phyloP scores from a whole-genome alignment of 2,888 invertebrate species.

The Megaustenia siamemsis region DNA sequence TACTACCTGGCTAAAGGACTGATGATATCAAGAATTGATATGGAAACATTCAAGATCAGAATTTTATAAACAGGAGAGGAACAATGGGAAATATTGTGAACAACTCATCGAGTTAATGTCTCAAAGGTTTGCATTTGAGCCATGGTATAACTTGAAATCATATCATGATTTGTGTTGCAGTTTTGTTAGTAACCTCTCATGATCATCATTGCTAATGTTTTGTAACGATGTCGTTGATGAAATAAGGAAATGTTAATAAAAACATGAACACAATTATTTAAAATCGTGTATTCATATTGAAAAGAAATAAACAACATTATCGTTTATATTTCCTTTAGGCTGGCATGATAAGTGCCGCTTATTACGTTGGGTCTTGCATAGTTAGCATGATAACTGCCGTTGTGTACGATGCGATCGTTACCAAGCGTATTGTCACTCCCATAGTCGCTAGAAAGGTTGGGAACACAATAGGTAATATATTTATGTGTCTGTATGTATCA shows the following conservation, averaged over 20 bases:
- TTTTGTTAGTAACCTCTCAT: too few relatives aligned
- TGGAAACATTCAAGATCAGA: too few relatives aligned
- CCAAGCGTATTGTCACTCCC: not conserved
- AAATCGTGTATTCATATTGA: not conserved
- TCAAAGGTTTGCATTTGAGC: too few relatives aligned
- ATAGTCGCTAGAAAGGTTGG: too few relatives aligned
- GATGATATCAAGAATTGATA: too few relatives aligned
- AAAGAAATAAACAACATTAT: not conserved
- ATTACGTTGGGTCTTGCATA: not conserved
- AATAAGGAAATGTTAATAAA: not conserved
- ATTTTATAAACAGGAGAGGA: too few relatives aligned
- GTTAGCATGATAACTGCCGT: not conserved
- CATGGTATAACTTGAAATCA: too few relatives aligned
- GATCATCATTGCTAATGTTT: not conserved
- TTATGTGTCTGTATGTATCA: too few relatives aligned
- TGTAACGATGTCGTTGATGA: not conserved
- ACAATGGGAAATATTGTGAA: too few relatives aligned
- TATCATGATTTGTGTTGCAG: too few relatives aligned
- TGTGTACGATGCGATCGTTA: not conserved
- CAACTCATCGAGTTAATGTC: too few relatives aligned
- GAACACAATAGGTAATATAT: conserved; percentile 15
- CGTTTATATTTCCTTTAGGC: not conserved
- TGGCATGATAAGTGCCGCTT: not conserved
- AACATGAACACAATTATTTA: not conserved
- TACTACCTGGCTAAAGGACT: too few relatives aligned